These are phyloP conservation scores for Nomada fucata DNA, from an alignment of 2,888 invertebrate genomes.

Conservation along the genomic window DNA sequence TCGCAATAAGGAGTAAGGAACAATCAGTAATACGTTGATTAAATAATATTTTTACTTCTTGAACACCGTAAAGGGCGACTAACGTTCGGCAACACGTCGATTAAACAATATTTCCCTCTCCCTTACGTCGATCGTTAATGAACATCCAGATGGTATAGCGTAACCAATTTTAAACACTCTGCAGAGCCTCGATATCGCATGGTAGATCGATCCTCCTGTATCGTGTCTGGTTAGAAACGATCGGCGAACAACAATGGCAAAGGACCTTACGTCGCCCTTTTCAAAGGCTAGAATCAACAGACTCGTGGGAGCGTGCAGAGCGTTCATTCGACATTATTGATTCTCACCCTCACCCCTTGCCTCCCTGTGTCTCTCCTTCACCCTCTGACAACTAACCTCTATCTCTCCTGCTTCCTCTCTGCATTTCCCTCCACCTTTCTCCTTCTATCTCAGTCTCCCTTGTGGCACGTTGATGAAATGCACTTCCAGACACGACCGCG, in stretches of 20 bases:
- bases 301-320: conserved; percentile 69
- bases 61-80: no score
- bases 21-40: no score
- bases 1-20: no score
- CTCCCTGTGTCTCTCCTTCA: conserved; percentile 69
- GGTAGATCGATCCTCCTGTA: background rate
- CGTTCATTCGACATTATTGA: conserved; percentile 82
- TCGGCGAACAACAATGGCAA: conserved; percentile 50
- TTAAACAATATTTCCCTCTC: no score
- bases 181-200: background rate
- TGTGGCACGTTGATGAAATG: conserved; percentile 76
- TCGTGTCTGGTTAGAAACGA: conserved; percentile 29
- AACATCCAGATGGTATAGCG: no score
- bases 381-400: conserved; percentile 40
- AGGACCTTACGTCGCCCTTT: conserved; percentile 55
- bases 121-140: no score
- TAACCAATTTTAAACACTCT: no score
- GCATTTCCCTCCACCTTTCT: conserved; percentile 53
- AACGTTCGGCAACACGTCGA: no score
- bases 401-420: conserved; percentile 47
- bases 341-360: conserved; percentile 72
- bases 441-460: conserved; percentile 39
- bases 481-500: conserved; percentile 75
- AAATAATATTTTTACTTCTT: no score
- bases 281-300: conserved; percentile 72